phyloP scores from a whole-genome alignment of 2,797 vertebrate genomes.

The Hybognathus amarus region DNA sequence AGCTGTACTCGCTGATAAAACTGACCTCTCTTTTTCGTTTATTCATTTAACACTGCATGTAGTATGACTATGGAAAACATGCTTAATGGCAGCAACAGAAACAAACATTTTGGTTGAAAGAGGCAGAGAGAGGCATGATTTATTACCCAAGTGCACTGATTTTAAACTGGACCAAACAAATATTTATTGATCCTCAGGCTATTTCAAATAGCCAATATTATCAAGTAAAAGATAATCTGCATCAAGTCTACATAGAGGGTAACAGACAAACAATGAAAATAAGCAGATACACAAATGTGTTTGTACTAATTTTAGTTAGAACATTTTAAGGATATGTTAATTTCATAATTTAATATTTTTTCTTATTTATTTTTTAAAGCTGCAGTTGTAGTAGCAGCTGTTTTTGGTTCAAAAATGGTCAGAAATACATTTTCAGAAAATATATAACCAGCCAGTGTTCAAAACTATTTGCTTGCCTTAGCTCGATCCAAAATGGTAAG shows the following conservation, averaged over 20 bases:
- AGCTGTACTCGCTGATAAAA: slow-evolving; percentile 66
- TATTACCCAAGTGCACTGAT: neutral
- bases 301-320: too few species aligned
- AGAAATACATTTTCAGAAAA: too few species aligned
- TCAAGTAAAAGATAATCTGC: neutral
- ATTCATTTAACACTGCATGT: slow-evolving; percentile 52
- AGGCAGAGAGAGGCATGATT: neutral
- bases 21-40: slow-evolving; percentile 61
- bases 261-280: neutral
- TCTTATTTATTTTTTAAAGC: neutral
- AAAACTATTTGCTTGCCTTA: too few species aligned
- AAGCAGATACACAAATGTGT: neutral
- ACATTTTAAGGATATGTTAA: neutral
- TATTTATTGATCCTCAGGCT: too few species aligned
- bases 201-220: too few species aligned
- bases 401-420: too few species aligned
- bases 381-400: too few species aligned
- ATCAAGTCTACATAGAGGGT: neutral
- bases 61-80: slow-evolving; percentile 10
- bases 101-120: neutral
- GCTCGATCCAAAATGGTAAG: too few species aligned
- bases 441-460: too few species aligned
- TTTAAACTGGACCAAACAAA: neutral
- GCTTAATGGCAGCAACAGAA: neutral
- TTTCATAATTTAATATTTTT: neutral